Base-by-base conservation (phyloP, 2,113 vertebrate genomes). In the Perca schrenkii region DNA sequence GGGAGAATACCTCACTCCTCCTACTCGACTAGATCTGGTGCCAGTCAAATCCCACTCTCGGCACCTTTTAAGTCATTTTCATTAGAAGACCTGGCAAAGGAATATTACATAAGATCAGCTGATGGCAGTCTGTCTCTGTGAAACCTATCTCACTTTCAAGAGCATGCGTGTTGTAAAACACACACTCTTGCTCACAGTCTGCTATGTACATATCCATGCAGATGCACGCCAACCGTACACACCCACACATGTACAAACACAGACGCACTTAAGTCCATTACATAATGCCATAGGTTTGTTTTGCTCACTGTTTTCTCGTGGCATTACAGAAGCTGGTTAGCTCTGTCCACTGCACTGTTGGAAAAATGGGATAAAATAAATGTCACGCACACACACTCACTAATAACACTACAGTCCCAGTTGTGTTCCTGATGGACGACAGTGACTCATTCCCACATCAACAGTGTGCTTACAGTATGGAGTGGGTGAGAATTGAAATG, bases 81-180 rank as follows among this genome's bases (percentile, higher is more conserved):
- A 90, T 89, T 82, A 70, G 77, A 69, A 50, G 68, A 86, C 81
- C 63, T 58, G 25, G 80, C 80, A 85, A 84, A 89, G 77, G 82
- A 88, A 87, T 88, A 83, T 94, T 94, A 93, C 85, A 89, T 94
- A 94, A 95, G 82, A 90, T 92, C 82, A 86, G 78, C 85, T 90
- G 87, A 92, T 88, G 82, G 66, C 76, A 34, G 79, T 85, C 67
- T 62, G 75, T 85, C 62, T 80, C 82, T 19, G 70, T 83, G 84
- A 90, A 88, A 67, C 78, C 77, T 72, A 76, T 72, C 86, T 88
- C 66, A 34, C 82, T 80, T 66, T 68, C 47, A 4, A 77, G 77
- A 79, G 63, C 81, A 72, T n/a, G 69, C 64, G n/a, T 85, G 86
- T 77, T 74, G 73, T 80, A 85, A 85, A 90, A 81, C 66, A 67